phyloP scores from a whole-genome alignment of 2,113 vertebrate genomes.

The Pterocles orientalis region DNA sequence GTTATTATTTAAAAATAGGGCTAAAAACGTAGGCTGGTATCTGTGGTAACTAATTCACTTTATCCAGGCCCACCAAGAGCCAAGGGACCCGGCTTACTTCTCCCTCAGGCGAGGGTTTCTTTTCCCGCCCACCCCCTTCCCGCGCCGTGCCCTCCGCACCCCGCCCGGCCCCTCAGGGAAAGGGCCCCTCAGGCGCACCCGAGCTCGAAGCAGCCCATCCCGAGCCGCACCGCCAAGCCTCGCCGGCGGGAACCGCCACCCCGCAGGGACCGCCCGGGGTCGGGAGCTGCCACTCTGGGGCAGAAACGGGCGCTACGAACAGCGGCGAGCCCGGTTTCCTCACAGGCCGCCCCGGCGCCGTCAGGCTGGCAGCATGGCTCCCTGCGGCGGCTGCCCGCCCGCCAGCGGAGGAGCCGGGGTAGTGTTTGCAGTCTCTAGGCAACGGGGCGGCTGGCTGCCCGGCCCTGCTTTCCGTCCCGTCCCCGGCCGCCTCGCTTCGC shows the following conservation, averaged over 20 bases:
- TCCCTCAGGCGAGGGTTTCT: accelerated
- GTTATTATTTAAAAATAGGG: neutral
- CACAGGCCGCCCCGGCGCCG: too few relatives aligned
- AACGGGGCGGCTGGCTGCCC: neutral
- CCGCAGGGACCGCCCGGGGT: too few relatives aligned
- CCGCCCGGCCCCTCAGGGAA: neutral
- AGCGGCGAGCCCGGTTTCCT: too few relatives aligned
- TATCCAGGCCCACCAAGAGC: accelerated
- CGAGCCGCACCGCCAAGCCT: neutral
- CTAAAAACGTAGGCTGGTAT: neutral
- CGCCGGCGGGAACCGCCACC: too few relatives aligned
- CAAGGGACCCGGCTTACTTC: too few relatives aligned
- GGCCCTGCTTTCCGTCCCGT: neutral
- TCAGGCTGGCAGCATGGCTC: neutral
- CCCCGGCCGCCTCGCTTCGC: neutral
- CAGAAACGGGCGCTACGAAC: too few relatives aligned
- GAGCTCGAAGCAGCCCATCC: too few relatives aligned
- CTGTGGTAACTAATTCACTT: neutral
- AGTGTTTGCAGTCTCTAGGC: constrained; percentile 73
- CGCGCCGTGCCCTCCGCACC: accelerated
- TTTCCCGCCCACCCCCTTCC: neutral
- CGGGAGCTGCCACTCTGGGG: too few relatives aligned
- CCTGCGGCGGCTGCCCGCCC: neutral
- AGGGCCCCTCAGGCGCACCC: too few relatives aligned
- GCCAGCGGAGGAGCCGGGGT: neutral